A percentile compares a stretch with the other conserved stretches of the same genome.
These are phyloP conservation scores for Latrodectus elegans DNA, from an alignment of 2,888 invertebrate species.

Conservation along the genomic window DNA sequence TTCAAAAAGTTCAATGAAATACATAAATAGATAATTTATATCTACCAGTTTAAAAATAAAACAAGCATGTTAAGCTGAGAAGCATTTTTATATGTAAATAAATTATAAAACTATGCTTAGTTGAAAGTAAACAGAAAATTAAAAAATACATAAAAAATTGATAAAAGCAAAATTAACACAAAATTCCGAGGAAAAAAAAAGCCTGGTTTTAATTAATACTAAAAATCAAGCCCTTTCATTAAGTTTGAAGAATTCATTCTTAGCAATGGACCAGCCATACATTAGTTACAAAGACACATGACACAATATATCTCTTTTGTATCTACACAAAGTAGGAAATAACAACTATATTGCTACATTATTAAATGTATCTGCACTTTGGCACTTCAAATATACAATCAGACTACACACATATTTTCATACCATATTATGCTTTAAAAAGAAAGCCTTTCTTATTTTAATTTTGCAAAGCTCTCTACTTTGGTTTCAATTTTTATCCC, in stretches of 20 bases:
- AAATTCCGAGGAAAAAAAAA: no score
- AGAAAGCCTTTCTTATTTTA: background rate
- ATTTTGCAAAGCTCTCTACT: background rate
- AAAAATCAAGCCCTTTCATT: no score
- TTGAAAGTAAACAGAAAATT: no score
- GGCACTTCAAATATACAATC: conserved; percentile 52
- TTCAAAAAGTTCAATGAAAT: no score
- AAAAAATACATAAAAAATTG: no score
- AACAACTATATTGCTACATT: conserved; percentile 29
- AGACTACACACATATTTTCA: conserved; percentile 35
- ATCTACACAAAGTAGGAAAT: conserved; percentile 28
- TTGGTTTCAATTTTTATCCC: background rate
- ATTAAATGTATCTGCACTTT: conserved; percentile 49
- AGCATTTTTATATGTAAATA: no score
- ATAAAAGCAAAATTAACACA: no score
- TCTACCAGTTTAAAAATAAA: no score
- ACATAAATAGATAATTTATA: no score
- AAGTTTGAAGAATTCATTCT: background rate
- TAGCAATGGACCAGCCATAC: conserved; percentile 59
- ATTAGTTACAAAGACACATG: conserved; percentile 33
- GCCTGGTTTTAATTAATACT: no score
- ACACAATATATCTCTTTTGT: conserved; percentile 24
- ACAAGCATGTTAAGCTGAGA: no score
- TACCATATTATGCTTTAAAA: background rate
- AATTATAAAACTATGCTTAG: no score